Evolutionary conservation across 2,113 vertebrate species (phyloP).

Genomic region (Dryoscopus gambensis): DNA sequence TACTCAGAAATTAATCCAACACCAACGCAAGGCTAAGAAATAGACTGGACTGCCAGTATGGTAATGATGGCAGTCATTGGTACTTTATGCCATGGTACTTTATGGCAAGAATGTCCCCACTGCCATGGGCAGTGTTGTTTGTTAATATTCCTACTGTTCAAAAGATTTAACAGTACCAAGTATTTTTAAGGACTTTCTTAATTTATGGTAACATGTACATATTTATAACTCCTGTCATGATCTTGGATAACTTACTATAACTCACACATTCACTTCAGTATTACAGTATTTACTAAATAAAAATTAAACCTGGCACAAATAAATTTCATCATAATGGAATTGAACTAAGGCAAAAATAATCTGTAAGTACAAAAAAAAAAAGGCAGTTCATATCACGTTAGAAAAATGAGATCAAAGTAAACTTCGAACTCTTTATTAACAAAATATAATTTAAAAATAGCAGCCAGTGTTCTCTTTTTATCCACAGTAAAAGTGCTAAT

Average conservation of each 20-base stretch:
- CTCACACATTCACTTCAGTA: background rate
- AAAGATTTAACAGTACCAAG: conserved; percentile 19
- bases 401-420: conserved; percentile 61
- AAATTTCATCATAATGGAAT: conserved; percentile 8
- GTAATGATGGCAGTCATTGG: no score
- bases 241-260: background rate
- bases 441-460: conserved; percentile 52
- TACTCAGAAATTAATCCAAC: background rate
- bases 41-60: background rate
- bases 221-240: background rate
- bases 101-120: background rate
- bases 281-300: background rate
- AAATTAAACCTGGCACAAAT: background rate
- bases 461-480: conserved; percentile 32
- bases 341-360: background rate
- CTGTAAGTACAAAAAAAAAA: background rate
- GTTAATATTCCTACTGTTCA: background rate
- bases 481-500: conserved; percentile 38
- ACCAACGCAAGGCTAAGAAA: background rate
- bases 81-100: no score
- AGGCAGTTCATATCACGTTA: background rate
- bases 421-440: conserved; percentile 30
- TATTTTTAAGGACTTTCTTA: conserved; percentile 6
- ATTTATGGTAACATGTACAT: background rate
- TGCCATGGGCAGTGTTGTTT: background rate